phyloP scores from a whole-genome alignment of 2,888 invertebrate species.

The Asteroscopus sphinx region DNA sequence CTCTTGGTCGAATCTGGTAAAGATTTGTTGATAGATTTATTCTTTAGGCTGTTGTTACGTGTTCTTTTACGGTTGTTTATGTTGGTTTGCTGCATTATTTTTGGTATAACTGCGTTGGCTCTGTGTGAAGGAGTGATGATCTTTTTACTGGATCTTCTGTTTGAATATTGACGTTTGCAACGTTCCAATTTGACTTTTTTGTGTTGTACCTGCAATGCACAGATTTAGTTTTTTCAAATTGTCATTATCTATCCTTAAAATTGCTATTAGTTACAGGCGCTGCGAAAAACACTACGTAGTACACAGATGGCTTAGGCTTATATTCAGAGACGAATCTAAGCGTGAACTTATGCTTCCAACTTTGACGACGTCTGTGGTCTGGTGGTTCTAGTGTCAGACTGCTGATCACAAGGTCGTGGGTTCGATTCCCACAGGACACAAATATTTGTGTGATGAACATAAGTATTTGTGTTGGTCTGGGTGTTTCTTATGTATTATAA shows the following conservation, averaged over 20 bases:
- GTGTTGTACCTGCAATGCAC: conserved; percentile 57
- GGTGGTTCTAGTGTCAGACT: too few relatives aligned
- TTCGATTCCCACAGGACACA: too few relatives aligned
- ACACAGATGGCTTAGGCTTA: too few relatives aligned
- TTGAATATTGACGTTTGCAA: conserved; percentile 66
- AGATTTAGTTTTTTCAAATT: background rate
- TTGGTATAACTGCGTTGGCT: conserved; percentile 70
- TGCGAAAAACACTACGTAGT: too few relatives aligned
- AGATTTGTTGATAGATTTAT: conserved; percentile 61
- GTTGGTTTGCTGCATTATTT: conserved; percentile 59
- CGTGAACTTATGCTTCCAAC: too few relatives aligned
- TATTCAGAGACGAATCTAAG: too few relatives aligned
- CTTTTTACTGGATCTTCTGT: conserved; percentile 66
- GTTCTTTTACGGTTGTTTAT: conserved; percentile 62
- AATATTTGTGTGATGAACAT: too few relatives aligned
- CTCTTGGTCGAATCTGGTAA: conserved; percentile 70
- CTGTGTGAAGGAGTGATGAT: conserved; percentile 69
- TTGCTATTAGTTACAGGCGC: background rate
- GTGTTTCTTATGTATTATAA: too few relatives aligned
- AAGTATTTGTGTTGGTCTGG: too few relatives aligned
- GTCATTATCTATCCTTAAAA: conserved; percentile 3
- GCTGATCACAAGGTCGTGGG: too few relatives aligned
- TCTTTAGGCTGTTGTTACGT: conserved; percentile 48
- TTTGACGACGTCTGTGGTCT: too few relatives aligned
- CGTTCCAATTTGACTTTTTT: conserved; percentile 66